Base-by-base conservation (phyloP, 2,113 vertebrate genomes). In the Mustela lutreola region DNA sequence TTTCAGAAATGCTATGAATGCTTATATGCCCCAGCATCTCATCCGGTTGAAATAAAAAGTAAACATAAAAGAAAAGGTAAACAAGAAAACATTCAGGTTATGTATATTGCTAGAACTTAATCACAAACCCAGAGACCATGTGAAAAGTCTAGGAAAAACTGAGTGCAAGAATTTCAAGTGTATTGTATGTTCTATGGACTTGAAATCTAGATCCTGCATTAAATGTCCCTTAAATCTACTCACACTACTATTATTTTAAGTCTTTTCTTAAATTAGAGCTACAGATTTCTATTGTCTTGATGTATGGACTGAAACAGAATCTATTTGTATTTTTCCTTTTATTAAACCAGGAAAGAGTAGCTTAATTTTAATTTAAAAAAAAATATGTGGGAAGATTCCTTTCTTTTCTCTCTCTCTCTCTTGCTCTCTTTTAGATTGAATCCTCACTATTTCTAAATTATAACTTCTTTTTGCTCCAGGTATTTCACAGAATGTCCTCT, bases 401-500 rank as follows among this genome's bases (percentile, higher is more conserved):
- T 87, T 58, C 7, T 22, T 28, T 81, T 63, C 89, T 39, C 81
- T 71, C 60, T 53, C 50, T 53, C 50, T 53, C 4, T 42, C 4
- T 42, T 42, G 65, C 39, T 56, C 79, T 6, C 73, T 73, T 79
- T 92, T 84, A 85, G 26, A 39, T 79, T 31, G 70, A 92, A 82
- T 10, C 9, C 11, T 96, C 42, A 67, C 14, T 71, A 21, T 87
- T 75, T 94, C 45, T 42, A 42, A 92, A 87, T 67, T 36, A 10
- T 89, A 7, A 62, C 24, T 76, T 94, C 42, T 80, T 96, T 94
- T 88, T 85, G 18, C 45, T 88, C 93, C 56, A 78, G 11, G 2
- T 80, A 79, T 95, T 96, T 93, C 67, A 87, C 33, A 92, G 75
- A 95, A 56, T 80, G 62, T 89, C 65, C 56, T 90, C 73, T 94